Base-by-base conservation (phyloP, 2,113 vertebrate genomes). In the Cettia cetti region DNA sequence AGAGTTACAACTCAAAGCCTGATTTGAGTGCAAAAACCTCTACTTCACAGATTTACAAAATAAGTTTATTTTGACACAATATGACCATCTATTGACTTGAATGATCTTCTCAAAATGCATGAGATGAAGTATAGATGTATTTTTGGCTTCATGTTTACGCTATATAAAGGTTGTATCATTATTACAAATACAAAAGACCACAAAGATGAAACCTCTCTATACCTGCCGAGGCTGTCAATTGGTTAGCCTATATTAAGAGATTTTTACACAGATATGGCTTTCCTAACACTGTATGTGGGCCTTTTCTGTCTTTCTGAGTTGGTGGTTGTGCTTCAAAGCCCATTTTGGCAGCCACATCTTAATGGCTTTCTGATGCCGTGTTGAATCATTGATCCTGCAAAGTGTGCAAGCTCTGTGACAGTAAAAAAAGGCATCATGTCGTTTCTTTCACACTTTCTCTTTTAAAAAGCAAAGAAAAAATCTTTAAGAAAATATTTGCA, bases 361-460 rank as follows among this genome's bases (percentile, higher is more conserved):
- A 94, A 93, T 86, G 85, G 40, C 44, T 96, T 93, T 96, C 40
- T 93, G 79, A 81, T 83, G 79, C 88, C 90, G 76, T 49, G 90
- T 88, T 86, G 60, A 94, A 83, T 37, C 85, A 94, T 95, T 92
- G 88, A 96, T 96, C 82, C 82, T 74, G 60, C 40, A 90, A 95
- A 93, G 85, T 81, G 82, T 94, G 87, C 85, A 93, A 93, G 75
- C 35, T 78, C 56, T 74, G 39, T 91, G 85, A 92, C 90, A 96
- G 86, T 86, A 40, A 88, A 92, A 92, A 93, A 50, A 82, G 85
- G 47, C 35, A 88, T 86, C 90, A 82, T 44, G 90, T 80, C 0
- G 68, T 30, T 97, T 95, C 92, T 90, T 92, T 96, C 94, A 93
- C 54, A 80, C 49, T 69, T 91, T 90, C 26, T 64, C n/a, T 91